phyloP scores from a whole-genome alignment of 2,797 vertebrate genomes.

The Gymnoscopelus braueri region DNA sequence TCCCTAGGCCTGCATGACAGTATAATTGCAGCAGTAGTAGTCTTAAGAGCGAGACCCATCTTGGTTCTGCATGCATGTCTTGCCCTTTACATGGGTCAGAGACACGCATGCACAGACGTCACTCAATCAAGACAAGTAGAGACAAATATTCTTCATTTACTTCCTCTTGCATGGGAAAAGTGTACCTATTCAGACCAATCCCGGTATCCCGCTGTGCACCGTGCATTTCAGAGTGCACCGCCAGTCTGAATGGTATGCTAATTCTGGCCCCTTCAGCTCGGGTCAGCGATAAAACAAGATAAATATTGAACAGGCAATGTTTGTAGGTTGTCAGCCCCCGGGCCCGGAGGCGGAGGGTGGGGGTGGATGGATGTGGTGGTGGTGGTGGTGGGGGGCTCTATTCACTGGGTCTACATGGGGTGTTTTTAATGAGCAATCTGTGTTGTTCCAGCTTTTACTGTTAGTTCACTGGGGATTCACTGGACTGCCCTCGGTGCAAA shows the following conservation, averaged over 20 bases:
- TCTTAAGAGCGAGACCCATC: no score
- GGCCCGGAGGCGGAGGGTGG: background rate
- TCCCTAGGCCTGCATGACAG: no score
- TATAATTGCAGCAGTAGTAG: no score
- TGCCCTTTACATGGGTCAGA: no score
- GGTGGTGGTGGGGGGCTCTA: conserved; percentile 46
- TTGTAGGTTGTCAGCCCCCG: conserved; percentile 43
- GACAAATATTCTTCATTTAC: no score
- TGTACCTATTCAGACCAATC: conserved; percentile 26
- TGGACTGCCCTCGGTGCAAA: conserved; percentile 14
- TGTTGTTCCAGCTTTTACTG: conserved; percentile 55
- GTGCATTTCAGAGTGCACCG: conserved; percentile 27
- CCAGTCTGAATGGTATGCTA: conserved; percentile 40
- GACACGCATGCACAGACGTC: no score
- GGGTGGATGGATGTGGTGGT: background rate
- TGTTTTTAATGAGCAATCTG: conserved; percentile 44
- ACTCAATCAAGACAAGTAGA: no score
- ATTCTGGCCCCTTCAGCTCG: conserved; percentile 31
- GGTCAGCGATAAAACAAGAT: conserved; percentile 52
- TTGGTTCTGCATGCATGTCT: no score
- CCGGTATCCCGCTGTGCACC: conserved; percentile 17
- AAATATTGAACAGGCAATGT: conserved; percentile 65
- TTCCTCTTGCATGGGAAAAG: conserved; percentile 4
- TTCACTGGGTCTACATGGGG: conserved; percentile 32
- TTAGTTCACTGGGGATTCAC: background rate